Evolutionary conservation across 2,113 vertebrate species (phyloP).

Genomic region (Anarrhichthys ocellatus): DNA sequence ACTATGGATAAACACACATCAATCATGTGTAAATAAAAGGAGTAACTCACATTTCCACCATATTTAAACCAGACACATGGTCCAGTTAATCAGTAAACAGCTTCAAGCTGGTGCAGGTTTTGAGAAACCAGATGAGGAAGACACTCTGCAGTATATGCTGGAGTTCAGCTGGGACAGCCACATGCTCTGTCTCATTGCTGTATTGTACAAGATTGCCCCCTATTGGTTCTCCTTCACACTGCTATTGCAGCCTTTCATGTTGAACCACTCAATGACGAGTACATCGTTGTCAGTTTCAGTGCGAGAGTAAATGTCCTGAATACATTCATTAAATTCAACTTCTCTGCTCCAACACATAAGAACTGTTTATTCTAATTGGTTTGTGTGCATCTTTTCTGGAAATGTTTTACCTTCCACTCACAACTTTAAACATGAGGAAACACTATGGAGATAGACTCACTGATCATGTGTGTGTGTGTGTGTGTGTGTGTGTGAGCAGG

Average conservation of each 20-base stretch:
- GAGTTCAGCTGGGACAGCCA: slow-evolving; percentile 18
- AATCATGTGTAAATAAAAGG: slow-evolving; percentile 5
- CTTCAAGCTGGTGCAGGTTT: not conserved
- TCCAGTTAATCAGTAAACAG: not conserved
- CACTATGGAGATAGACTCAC: slow-evolving; percentile 3
- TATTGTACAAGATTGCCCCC: slow-evolving; percentile 75
- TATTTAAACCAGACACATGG: not conserved
- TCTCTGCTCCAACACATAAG: not conserved
- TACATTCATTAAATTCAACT: not conserved
- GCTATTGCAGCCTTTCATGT: not conserved
- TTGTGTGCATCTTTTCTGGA: not conserved
- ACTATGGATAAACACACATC: not conserved
- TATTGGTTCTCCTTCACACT: slow-evolving; percentile 57
- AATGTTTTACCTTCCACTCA: not conserved
- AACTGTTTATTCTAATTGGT: not conserved
- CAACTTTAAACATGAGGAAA: slow-evolving; percentile 6
- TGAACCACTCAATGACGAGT: slow-evolving; percentile 1
- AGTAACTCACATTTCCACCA: not conserved
- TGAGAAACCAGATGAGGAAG: slow-evolving; percentile 2
- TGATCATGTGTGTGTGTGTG: slow-evolving; percentile 35
- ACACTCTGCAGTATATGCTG: slow-evolving; percentile 21
- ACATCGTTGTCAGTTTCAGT: slow-evolving; percentile 6
- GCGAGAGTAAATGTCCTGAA: not conserved
- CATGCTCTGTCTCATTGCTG: slow-evolving; percentile 13
- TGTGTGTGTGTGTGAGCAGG: slow-evolving; percentile 44